Conservation (phyloP, 2,888 invertebrate genomes). For the Macropis europaea region DNA sequence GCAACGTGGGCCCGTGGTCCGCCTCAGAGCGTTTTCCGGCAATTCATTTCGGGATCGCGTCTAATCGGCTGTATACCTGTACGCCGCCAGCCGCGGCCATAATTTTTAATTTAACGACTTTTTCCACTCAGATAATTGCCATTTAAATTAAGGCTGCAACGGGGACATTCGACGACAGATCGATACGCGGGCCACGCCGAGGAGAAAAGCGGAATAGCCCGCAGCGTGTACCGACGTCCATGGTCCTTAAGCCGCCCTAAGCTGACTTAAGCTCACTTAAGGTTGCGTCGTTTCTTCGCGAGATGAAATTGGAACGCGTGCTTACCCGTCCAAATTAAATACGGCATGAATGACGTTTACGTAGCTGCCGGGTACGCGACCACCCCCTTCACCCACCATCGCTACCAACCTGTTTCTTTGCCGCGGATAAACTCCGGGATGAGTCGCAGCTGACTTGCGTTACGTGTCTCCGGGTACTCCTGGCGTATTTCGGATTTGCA, state of each 20-base stretch:
- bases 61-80: slow-evolving; percentile 49
- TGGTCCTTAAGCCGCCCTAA: slow-evolving; percentile 56
- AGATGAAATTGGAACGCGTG: slow-evolving; percentile 62
- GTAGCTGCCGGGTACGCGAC: slow-evolving; percentile 26
- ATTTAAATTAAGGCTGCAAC: slow-evolving; percentile 59
- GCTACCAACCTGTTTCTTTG: slow-evolving; percentile 33
- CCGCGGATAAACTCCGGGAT: slow-evolving; percentile 25
- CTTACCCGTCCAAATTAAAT: slow-evolving; percentile 54
- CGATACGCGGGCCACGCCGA: slow-evolving; percentile 31
- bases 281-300: slow-evolving; percentile 60
- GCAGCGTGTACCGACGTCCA: slow-evolving; percentile 46
- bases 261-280: slow-evolving; percentile 62
- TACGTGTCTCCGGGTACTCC: too few species aligned
- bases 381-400: background rate
- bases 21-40: slow-evolving; percentile 30
- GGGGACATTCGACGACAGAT: slow-evolving; percentile 50
- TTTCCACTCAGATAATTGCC: slow-evolving; percentile 64
- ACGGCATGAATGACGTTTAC: slow-evolving; percentile 39
- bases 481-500: too few species aligned
- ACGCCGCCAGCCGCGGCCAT: slow-evolving; percentile 19
- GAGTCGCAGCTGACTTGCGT: too few species aligned
- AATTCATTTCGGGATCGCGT: slow-evolving; percentile 45
- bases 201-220: slow-evolving; percentile 25
- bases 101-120: slow-evolving; percentile 55
- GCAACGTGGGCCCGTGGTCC: background rate